Base-by-base conservation (phyloP, 2,113 vertebrate species). In the Canis aureus region DNA sequence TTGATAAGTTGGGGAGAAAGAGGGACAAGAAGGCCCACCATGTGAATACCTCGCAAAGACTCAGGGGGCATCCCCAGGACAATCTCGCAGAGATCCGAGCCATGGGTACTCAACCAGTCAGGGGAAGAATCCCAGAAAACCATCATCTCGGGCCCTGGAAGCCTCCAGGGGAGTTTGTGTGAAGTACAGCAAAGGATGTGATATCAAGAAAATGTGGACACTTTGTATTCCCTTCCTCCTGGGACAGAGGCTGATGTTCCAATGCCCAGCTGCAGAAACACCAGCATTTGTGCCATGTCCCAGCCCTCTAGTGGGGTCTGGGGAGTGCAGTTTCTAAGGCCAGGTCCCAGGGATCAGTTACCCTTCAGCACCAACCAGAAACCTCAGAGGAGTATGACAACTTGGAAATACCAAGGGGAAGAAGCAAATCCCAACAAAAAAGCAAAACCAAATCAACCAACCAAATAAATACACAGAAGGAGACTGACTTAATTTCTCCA, bases 31-130 rank as follows among this genome's bases (percentile, higher is more conserved):
- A 49, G 35, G 4, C 25, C 0, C 1, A 13, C 53, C 17, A 1
- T 0, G 0, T 1, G 17, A 0, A 0, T 11, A 8, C 2, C 53
- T 25, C 19, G 11, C 6, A 11, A 2, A 60, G 85, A 57, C 38
- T 11, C 0, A 1, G 4, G 20, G 27, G 43, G 7, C 2, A 1
- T 35, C 10, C 17, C 1, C 5, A 35, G 69, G 35, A 69, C 8
- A 22, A 8, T 20, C 79, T 35, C 4, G 1, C 38, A 2, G 13
- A 53, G 12, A 13, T 4, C 73, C 9, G 7, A n/a, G 19, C 32
- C 23, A 5, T 3, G 10, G 80, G 11, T 25, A 62, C n/a, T 49
- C 11, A 1, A 15, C 66, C 16, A 11, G 5, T 9, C 11, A 22
- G 0, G 49, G 20, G 11, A 17, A n/a, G 49, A 35, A 57, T 15